Conservation (phyloP, 2,113 vertebrate species). For the Apaloderma vittatum region DNA sequence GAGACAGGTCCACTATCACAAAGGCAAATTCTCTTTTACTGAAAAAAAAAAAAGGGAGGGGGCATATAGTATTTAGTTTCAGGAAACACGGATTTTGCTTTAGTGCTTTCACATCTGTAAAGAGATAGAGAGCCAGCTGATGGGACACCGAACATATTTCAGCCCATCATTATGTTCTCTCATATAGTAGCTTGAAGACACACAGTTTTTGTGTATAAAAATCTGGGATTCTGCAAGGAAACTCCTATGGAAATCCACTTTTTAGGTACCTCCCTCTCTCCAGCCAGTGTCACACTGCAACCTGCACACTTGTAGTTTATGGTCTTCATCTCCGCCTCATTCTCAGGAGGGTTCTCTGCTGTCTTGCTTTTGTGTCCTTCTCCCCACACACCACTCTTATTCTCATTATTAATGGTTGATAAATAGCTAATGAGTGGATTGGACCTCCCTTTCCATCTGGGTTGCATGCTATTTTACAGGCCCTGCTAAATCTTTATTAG, state of each 20-base stretch:
- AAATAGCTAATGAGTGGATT: slow-evolving; percentile 60
- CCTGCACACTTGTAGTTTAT: background rate
- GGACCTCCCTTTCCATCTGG: slow-evolving; percentile 69
- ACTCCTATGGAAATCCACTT: background rate
- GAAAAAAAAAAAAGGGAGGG: background rate
- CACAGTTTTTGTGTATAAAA: background rate
- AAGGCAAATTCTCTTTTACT: background rate
- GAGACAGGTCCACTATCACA: background rate
- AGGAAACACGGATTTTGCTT: background rate
- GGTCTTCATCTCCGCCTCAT: background rate
- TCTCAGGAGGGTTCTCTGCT: background rate
- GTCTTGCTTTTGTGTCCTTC: background rate
- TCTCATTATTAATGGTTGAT: slow-evolving; percentile 37
- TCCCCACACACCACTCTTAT: background rate
- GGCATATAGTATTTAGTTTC: background rate
- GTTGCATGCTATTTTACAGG: slow-evolving; percentile 51
- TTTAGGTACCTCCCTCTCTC: background rate
- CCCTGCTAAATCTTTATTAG: slow-evolving; percentile 69
- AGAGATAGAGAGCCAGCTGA: background rate
- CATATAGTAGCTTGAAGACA: background rate
- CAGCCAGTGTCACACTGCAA: background rate
- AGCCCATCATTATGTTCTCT: background rate
- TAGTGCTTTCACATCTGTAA: background rate
- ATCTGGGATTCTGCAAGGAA: background rate
- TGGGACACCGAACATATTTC: background rate